Base-by-base conservation (phyloP, 1,140 invertebrate genomes). In the Bombus affinis region DNA sequence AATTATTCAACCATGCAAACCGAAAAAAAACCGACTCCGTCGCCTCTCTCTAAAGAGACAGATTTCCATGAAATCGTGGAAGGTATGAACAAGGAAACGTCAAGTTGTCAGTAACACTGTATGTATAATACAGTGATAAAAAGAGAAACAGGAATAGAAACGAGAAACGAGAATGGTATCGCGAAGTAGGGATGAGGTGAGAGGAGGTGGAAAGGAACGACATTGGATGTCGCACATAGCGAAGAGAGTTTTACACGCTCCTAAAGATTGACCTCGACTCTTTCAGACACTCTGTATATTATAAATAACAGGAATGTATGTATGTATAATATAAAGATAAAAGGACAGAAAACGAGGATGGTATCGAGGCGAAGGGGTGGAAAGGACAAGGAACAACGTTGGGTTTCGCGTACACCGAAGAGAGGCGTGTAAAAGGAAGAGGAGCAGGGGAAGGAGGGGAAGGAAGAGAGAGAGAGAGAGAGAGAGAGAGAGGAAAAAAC, bases 1-100 rank as follows among this genome's bases (percentile, higher is more conserved):
- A 91, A 91, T 89, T 88, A 70, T 79, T 44, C 68, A 68, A 75
- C 68, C 65, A 68, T 83, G 88, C 89, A 42, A 86, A 76, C 72
- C 73, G 72, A 82, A 75, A 68, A 32, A 82, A 44, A 53, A 53
- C 47, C 47, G 18, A 22, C 18, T 53, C 57, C 59, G 59, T 39
- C 74, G 42, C 42, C 8, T 53, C 37, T 62, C 28, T n/a, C 59
- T 10, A 62, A n/a, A 62, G 59, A 62, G 47, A 28, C 47, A 57
- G 39, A 62, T 76, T 66, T 78, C 62, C 75, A 80, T 57, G 84
- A 73, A 53, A 70, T 57, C 62, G 65, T 53, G 78, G n/a, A 57
- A 28, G 39, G n/a, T 57, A 77, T 39, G 77, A 53, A 80, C 42
- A 76, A 79, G 35, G 25, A 28, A 62, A 53, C 47, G 47, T 22